Evolutionary conservation across 2,113 vertebrate genomes (phyloP).

Genomic region (Cariama cristata): DNA sequence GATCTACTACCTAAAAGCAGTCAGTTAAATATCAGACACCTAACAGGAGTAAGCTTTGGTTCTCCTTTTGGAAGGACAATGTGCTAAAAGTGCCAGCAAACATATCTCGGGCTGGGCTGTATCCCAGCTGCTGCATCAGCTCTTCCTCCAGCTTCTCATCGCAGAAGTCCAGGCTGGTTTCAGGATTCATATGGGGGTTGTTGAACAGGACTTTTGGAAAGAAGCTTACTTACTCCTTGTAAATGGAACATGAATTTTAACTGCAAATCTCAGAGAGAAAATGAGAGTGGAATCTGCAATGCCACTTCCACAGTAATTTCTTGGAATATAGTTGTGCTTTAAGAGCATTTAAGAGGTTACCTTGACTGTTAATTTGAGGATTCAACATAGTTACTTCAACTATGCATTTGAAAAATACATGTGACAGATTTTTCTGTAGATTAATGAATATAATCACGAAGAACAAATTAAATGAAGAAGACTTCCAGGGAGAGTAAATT

Average conservation of each 20-base stretch:
- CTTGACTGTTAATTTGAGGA: not conserved
- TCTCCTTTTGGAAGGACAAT: not conserved
- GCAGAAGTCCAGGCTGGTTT: not conserved
- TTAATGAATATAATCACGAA: constrained; percentile 23
- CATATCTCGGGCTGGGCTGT: not conserved
- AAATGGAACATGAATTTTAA: not conserved
- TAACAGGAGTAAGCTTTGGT: not conserved
- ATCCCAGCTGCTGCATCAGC: not conserved
- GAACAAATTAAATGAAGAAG: constrained; percentile 40
- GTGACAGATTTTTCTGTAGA: constrained; percentile 1
- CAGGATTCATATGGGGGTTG: not conserved
- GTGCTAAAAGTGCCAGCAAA: not conserved
- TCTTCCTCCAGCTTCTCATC: accelerated
- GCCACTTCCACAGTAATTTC: not conserved
- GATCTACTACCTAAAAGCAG: not conserved
- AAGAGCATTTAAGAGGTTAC: not conserved
- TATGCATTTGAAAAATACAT: not conserved
- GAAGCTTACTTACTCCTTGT: not conserved
- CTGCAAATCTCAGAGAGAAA: not conserved
- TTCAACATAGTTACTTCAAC: not conserved
- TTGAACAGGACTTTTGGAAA: not conserved
- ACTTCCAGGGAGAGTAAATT: constrained; percentile 41
- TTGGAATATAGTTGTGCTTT: not conserved
- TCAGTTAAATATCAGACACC: not conserved
- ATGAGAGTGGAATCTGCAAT: not conserved